Base-by-base conservation (phyloP, 2,797 vertebrate genomes). In the Corythornis leucogaster region DNA sequence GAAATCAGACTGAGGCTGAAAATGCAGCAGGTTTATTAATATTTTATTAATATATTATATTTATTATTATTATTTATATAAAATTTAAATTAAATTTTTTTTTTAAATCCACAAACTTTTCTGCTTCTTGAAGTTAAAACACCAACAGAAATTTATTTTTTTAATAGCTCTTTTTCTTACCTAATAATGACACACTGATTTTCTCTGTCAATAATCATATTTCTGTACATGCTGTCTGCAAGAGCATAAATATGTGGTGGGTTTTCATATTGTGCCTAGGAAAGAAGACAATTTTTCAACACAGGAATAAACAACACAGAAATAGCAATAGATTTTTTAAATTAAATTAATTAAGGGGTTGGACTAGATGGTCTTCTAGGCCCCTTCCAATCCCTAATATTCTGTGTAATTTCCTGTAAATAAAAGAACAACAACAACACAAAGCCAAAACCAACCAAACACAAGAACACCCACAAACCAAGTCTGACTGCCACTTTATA, bases 171-270 rank as follows among this genome's bases (percentile, higher is more conserved):
- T 88, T 84, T 75, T 59, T 69, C 97, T 97, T 98, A 99, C 99
- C 99, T 99, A 98, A 99, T 99, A 95, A 99, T 99, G 97, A 99
- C 99, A 93, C 99, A 99, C 51, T 99, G 99, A 97, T 99, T 99
- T 97, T 99, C 99, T 75, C 98, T 96, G 96, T 99, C 99, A 63
- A 99, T 99, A 96, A 99, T 99, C 99, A 99, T 99, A 96, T 99
- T 99, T 95, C 99, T 98, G 98, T 99, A 99, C 99, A 99, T 99
- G 95, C 98, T 98, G 96, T 99, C 99, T 20, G 99, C 99, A 89
- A 99, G 98, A 76, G 99, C 99, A 46, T 99, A 99, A 97, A 99
- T 99, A 94, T 99, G 99, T 66, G 99, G 99, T 57, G 99, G 99
- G 88, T 99, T 99, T 97, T 99, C 99, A 97, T 99, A 99, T 67